Base-by-base conservation (phyloP, 1,140 invertebrate species). In the Antheraea pernyi region DNA sequence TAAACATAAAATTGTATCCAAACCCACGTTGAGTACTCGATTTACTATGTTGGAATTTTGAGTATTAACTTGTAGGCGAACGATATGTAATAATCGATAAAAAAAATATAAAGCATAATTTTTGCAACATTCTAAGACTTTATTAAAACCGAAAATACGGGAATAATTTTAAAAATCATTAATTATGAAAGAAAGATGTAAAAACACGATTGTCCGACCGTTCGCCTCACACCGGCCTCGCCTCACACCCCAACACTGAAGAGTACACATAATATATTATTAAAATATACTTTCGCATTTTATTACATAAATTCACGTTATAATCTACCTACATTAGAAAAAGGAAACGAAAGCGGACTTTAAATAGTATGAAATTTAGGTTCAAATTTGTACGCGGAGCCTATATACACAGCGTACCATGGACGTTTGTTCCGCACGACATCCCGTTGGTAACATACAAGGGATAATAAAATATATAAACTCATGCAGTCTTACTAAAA, bases 231-330 rank as follows among this genome's bases (percentile, higher is more conserved):
- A 82, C 82, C 85, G 88, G 86, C 88, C 85, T 84, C 79, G 87
- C 86, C 87, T 84, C 89, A 85, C 83, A 79, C 86, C 77, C 84
- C 83, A 80, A 86, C 74, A 83, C 89, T 89, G 89, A 8, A 42
- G 7, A 90, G 82, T 90, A 89, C 86, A 91, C 85, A 53, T 53
- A 85, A 82, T 89, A 61, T 86, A 91, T 91, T 92, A 92, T 91
- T 91, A 91, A 91, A 91, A 91, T 91, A 91, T 91, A 91, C 91
- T 88, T 89, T 87, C 85, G 89, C 88, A 91, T 89, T 91, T 91
- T 89, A 91, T 91, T 92, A 92, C 87, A 92, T 90, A 92, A 91
- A 91, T 92, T 92, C 85, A 92, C 88, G 89, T 92, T 92, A 89
- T 86, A 86, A 82, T 88, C 89, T 91, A 91, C 85, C 87, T 91